Conservation (phyloP, 37 sponge, comb jelly and placozoan genomes). For the Spongia lamella region DNA sequence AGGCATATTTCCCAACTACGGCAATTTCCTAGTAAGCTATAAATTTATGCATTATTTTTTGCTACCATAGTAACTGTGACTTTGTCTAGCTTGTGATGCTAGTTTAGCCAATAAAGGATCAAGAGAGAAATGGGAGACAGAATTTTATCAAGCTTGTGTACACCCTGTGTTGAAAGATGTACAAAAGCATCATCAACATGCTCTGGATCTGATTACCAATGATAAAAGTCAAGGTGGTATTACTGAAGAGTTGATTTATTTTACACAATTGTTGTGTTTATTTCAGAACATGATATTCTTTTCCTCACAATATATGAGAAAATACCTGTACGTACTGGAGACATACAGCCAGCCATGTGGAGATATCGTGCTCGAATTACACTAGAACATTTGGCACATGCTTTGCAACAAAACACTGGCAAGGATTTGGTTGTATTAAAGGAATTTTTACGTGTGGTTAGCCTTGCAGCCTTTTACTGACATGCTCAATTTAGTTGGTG, state of each 20-base stretch:
- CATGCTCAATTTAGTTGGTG: background rate
- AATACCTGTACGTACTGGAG: background rate
- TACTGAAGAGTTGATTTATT: background rate
- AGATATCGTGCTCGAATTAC: conserved; percentile 52
- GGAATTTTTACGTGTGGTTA: conserved; percentile 56
- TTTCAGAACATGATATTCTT: conserved; percentile 60
- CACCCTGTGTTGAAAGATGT: conserved; percentile 12
- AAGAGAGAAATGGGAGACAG: conserved; percentile 11
- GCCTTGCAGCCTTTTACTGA: background rate
- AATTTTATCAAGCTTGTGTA: background rate
- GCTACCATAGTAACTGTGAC: too few relatives aligned
- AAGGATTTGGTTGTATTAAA: conserved; percentile 51
- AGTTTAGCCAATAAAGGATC: background rate
- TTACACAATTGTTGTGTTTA: background rate
- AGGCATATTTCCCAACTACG: conserved; percentile 31
- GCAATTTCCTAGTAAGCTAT: too few relatives aligned
- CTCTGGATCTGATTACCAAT: conserved; percentile 39
- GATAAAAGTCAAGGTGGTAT: conserved; percentile 57
- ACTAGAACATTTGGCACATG: conserved; percentile 48
- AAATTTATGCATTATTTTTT: too few relatives aligned
- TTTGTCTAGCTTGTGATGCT: too few relatives aligned
- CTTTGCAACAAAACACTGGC: conserved; percentile 23
- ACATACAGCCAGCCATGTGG: conserved; percentile 61
- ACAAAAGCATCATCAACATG: conserved; percentile 7
- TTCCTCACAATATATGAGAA: conserved; percentile 65